Evolutionary conservation across 2,888 invertebrate species (phyloP).

Genomic region (Hydraecia micacea): DNA sequence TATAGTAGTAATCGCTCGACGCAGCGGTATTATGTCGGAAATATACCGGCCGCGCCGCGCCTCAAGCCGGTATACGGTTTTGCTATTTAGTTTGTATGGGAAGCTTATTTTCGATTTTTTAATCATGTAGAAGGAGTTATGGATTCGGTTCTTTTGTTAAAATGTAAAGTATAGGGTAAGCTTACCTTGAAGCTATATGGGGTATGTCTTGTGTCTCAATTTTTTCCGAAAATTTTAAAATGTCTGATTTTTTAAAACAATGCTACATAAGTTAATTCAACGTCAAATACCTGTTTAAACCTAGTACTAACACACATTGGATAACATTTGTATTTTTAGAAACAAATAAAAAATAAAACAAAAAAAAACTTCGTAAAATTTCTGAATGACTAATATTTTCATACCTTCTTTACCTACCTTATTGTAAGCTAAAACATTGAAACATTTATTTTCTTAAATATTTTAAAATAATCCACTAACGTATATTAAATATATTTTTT

Average conservation of each 20-base stretch:
- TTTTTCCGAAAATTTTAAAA: conserved; percentile 72
- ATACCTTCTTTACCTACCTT: too few species aligned
- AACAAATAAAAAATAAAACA: background rate
- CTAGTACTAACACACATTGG: background rate
- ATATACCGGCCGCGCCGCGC: conserved; percentile 89
- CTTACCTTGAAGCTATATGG: conserved; percentile 86
- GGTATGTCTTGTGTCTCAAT: conserved; percentile 73
- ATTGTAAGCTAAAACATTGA: background rate
- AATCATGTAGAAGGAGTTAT: conserved; percentile 83
- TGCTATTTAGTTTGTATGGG: conserved; percentile 89
- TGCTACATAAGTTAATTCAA: background rate
- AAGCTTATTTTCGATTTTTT: conserved; percentile 88
- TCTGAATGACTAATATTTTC: background rate
- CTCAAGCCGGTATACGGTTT: conserved; percentile 87
- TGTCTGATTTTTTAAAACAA: conserved; percentile 35
- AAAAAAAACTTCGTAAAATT: background rate
- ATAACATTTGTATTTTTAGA: conserved; percentile 15
- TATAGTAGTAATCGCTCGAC: conserved; percentile 91
- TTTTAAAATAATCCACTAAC: background rate
- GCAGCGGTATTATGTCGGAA: conserved; percentile 91
- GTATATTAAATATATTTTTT: background rate
- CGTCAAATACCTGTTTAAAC: conserved; percentile 10
- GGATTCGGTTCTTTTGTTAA: conserved; percentile 84
- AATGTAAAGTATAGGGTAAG: conserved; percentile 85
- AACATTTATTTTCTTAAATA: too few species aligned